Base-by-base conservation (phyloP, 2,888 invertebrate species). In the Lepidocyrtinus sp. region DNA sequence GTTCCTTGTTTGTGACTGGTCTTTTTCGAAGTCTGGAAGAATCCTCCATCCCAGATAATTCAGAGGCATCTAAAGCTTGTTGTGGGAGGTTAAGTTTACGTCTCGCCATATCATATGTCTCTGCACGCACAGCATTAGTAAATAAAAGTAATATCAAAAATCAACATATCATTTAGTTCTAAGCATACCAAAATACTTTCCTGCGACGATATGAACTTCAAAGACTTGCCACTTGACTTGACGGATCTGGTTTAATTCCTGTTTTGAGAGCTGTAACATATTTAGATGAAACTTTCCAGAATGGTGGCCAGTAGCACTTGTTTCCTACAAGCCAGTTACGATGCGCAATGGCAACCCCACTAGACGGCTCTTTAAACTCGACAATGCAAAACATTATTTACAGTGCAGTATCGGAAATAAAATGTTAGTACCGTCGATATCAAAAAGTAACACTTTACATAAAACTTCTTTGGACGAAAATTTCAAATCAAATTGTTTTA, bases 241-340 rank as follows among this genome's bases (percentile, higher is more conserved):
- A n/a, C n/a, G 62, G 15, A 59, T 75, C 61, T 24, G 74, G 74
- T 2, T 1, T 1, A 7, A 19, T 21, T 15, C 46, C 59, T 1
- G 2, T 5, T 9, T 59, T 15, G 0, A 67, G 5, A 1, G 74
- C 74, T 2, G 50, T 1, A 2, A 26, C 9, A 19, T 65, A 36
- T 26, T 65, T 74, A 12, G 17, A n/a, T 7, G 2, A 25, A 15
- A 65, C 27, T 26, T 55, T 65, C 65, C 67, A 65, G 24, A 67
- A 74, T 7, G 74, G 69, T 24, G 69, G 75, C 69, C 69, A 75
- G 46, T 55, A 74, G 25, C 74, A 74, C 19, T 59, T 50, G 2
- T 26, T 46, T 15, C 17, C 26, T 2, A 7, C 2, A 1, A 74
- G 1, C 74, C 74, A 74, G 21, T 50, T 59, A n/a, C n/a, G 1